Evolutionary conservation across 2,888 invertebrate genomes (phyloP).

Genomic region (Cheilosia grossa): DNA sequence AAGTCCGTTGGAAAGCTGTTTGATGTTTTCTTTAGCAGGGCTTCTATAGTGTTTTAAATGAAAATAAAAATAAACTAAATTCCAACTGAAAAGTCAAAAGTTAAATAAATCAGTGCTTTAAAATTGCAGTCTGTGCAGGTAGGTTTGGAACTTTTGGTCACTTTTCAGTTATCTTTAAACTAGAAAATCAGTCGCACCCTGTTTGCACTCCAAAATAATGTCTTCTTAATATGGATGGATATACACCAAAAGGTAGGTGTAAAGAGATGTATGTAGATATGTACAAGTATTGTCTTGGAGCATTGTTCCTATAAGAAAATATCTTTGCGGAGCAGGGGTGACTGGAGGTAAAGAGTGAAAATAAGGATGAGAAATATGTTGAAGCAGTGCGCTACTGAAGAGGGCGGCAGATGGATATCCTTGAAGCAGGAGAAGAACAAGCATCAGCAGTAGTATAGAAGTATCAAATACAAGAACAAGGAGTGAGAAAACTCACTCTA

Average conservation of each 20-base stretch:
- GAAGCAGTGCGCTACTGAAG: slow-evolving; percentile 61
- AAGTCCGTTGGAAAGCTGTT: too few species aligned
- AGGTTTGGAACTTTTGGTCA: too few species aligned
- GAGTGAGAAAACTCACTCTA: slow-evolving; percentile 54
- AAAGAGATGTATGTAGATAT: slow-evolving; percentile 66
- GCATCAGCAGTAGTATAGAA: slow-evolving; percentile 48
- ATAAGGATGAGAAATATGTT: slow-evolving; percentile 60
- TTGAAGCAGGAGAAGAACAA: slow-evolving; percentile 68
- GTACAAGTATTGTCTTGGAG: slow-evolving; percentile 67
- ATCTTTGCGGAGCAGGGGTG: slow-evolving; percentile 11
- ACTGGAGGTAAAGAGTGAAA: background rate
- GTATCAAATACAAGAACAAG: slow-evolving; percentile 49
- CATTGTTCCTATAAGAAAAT: slow-evolving; percentile 68
- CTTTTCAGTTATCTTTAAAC: too few species aligned
- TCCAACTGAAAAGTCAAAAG: too few species aligned
- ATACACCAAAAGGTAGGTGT: slow-evolving; percentile 67
- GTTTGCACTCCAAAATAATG: slow-evolving; percentile 55
- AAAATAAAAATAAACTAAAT: too few species aligned
- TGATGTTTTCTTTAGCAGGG: too few species aligned
- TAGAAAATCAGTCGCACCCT: slow-evolving; percentile 29
- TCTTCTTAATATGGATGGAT: slow-evolving; percentile 61
- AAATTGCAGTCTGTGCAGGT: too few species aligned
- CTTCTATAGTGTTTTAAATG: too few species aligned
- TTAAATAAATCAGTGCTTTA: too few species aligned
- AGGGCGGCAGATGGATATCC: slow-evolving; percentile 62